Evolutionary conservation across 2,113 vertebrate genomes (phyloP).

Genomic region (Nothoprocta perdicaria): DNA sequence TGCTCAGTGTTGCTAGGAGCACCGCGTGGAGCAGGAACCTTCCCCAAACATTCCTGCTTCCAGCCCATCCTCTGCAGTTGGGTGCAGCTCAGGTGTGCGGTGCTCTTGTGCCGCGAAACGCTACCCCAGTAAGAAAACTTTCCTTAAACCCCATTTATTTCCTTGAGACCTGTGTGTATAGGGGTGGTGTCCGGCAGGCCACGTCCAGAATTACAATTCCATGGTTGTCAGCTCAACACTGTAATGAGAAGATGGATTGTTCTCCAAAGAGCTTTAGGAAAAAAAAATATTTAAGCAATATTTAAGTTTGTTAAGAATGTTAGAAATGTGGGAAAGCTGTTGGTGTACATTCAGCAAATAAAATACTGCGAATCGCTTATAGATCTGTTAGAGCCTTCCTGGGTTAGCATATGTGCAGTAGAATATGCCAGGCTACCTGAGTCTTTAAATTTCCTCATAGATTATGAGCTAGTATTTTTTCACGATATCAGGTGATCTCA

Average conservation of each 20-base stretch:
- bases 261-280: not conserved
- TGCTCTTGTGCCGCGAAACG: rapidly evolving
- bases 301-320: not conserved
- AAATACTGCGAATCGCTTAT: not conserved
- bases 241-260: not conserved
- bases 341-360: not conserved
- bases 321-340: not conserved
- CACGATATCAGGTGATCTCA: not conserved
- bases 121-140: not conserved
- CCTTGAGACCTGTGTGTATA: rapidly evolving
- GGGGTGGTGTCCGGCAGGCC: not conserved
- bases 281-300: not conserved
- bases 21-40: not conserved
- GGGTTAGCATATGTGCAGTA: not conserved
- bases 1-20: not conserved
- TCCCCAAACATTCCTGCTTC: not conserved
- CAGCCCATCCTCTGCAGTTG: not conserved
- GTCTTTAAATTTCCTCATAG: not conserved
- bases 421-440: not conserved
- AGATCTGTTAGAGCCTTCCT: not conserved
- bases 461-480: not conserved
- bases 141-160: not conserved
- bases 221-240: not conserved
- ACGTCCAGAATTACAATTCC: rapidly evolving
- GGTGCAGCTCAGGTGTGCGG: not conserved